Base-by-base conservation (phyloP, 2,888 invertebrate species). In the Drosophila colorata region DNA sequence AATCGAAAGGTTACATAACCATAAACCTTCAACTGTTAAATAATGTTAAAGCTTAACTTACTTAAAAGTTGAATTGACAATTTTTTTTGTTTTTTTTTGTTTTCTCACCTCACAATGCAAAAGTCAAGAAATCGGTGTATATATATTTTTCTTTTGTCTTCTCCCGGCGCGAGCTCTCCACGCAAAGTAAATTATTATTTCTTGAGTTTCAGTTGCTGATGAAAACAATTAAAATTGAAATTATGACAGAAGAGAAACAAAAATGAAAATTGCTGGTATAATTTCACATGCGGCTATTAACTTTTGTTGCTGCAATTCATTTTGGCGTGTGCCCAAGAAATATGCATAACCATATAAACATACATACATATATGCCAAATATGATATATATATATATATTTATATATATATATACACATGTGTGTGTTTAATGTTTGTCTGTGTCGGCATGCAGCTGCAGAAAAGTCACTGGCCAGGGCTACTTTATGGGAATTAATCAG, bases 401-500 rank as follows among this genome's bases (percentile, higher is more conserved):
- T 25, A 11, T 23, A 13, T 46, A 35, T 16, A 13, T 49, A 31
- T 43, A 4, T 35, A 40, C 28, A 14, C 16, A 14, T 25, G 6
- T 47, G 37, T 53, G 25, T 51, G 37, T 53, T 18, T 51, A 18
- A 23, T 16, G 28, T 41, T 11, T 31, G 33, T 18, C 1, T 40
- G 25, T 9, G 43, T 20, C 33, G 20, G 38, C 38, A 43, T 31
- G 11, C 47, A 18, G n/a, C 37, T 60, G 40, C 49, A 48, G 52
- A 20, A 20, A 5, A 44, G 58, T 48, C 76, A 25, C 47, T 53
- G 68, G 59, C 52, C 69, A 68, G 28, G 37, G 72, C 65, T 68
- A 65, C 70, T 80, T 83, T 75, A 83, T 78, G 80, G 71, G 76
- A 83, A 86, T 86, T 83, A 83, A 83, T 86, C 86, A 83, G 72